Conservation (phyloP, 1,140 invertebrate species). For the Lepidurus apus region DNA sequence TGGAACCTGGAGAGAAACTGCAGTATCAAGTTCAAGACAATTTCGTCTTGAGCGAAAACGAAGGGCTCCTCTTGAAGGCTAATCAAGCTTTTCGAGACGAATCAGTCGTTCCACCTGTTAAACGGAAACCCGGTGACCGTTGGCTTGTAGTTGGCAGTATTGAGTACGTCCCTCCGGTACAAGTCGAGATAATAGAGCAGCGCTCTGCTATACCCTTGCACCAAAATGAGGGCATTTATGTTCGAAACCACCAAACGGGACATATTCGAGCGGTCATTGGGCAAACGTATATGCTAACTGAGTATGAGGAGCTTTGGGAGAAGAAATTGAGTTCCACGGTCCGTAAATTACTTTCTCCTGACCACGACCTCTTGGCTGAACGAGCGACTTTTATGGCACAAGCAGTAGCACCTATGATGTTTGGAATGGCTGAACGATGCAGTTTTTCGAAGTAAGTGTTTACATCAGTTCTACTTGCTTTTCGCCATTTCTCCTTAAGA, state of each 20-base stretch:
- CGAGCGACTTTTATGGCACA: constrained; percentile 39
- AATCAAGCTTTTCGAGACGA: not conserved
- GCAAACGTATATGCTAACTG: constrained; percentile 52
- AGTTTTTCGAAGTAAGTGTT: not conserved
- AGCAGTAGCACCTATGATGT: not conserved
- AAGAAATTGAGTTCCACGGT: constrained; percentile 48
- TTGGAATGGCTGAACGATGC: not conserved
- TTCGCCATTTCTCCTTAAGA: too few relatives aligned
- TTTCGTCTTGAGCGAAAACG: not conserved
- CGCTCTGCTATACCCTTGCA: constrained; percentile 50
- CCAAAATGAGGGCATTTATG: constrained; percentile 54
- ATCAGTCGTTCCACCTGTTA: constrained; percentile 33
- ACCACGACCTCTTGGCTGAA: constrained; percentile 48
- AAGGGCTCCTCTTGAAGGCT: not conserved
- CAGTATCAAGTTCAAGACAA: not conserved
- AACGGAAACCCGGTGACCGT: constrained; percentile 48
- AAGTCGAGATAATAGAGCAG: constrained; percentile 50
- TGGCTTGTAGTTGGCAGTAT: constrained; percentile 53
- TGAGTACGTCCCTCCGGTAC: constrained; percentile 52
- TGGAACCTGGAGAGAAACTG: not conserved
- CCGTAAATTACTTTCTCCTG: constrained; percentile 43
- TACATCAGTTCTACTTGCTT: not conserved
- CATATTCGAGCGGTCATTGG: constrained; percentile 49
- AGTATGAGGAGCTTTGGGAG: constrained; percentile 53
- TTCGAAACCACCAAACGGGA: constrained; percentile 51